Evolutionary conservation across 2,113 vertebrate genomes (phyloP).

Genomic region (Ameiurus melas): DNA sequence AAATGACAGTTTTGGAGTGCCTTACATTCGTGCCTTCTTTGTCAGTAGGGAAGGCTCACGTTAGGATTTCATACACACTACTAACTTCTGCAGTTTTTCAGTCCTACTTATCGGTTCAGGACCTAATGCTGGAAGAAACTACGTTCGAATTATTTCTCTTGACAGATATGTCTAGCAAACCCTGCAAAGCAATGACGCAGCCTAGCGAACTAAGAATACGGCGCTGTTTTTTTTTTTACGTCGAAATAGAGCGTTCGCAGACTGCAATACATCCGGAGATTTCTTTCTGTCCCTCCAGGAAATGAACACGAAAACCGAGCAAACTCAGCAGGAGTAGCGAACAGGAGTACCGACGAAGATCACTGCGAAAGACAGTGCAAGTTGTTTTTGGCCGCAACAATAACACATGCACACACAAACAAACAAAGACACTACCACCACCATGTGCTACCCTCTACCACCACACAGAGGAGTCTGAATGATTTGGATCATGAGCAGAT

Average conservation of each 20-base stretch:
- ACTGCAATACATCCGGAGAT: neutral
- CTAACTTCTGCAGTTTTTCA: neutral
- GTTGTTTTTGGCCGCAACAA: too few relatives aligned
- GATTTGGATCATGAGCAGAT: too few relatives aligned
- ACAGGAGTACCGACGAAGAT: too few relatives aligned
- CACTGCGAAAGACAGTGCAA: too few relatives aligned
- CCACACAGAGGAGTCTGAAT: too few relatives aligned
- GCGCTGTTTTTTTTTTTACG: neutral
- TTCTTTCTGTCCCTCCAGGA: too few relatives aligned
- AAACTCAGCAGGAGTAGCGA: too few relatives aligned
- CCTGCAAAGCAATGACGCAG: neutral
- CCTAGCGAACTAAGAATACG: neutral
- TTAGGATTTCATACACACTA: neutral
- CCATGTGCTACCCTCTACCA: too few relatives aligned
- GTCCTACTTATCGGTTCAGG: neutral
- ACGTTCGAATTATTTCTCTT: neutral
- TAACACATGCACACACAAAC: too few relatives aligned
- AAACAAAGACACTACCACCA: too few relatives aligned
- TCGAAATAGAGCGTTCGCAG: neutral
- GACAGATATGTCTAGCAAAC: neutral
- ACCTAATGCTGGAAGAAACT: neutral
- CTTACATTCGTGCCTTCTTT: neutral
- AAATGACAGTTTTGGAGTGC: neutral
- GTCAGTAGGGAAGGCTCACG: neutral
- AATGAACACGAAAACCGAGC: too few relatives aligned